A percentile compares a stretch with the other conserved stretches of the same genome.
Conservation (phyloP, 2,113 vertebrate genomes). For the Hippolais icterina region DNA sequence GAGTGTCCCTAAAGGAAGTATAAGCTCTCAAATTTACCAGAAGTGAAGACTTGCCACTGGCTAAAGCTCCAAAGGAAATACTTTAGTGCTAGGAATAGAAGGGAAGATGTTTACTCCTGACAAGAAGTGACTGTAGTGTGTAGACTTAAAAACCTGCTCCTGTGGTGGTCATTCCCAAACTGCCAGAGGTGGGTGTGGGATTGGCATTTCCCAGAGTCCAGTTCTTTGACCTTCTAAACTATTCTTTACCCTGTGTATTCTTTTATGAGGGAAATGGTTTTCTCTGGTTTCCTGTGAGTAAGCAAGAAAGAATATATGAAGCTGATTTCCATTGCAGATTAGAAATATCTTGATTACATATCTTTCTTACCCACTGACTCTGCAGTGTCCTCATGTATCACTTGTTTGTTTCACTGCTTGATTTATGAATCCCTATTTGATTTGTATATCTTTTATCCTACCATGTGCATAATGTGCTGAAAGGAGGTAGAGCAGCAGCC, state of each 20-base stretch:
- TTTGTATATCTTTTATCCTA: neutral
- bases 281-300: neutral
- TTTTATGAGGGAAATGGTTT: neutral
- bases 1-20: neutral
- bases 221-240: neutral
- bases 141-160: neutral
- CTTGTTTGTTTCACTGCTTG: neutral
- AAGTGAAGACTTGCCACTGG: neutral
- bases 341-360: neutral
- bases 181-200: neutral
- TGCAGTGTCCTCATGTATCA: neutral
- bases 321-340: neutral
- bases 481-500: neutral
- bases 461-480: neutral
- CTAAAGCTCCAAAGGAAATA: neutral
- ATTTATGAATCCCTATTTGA: neutral
- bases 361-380: neutral
- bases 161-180: neutral
- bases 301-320: neutral
- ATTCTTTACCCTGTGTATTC: neutral
- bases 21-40: neutral
- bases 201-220: neutral
- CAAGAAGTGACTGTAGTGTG: neutral
- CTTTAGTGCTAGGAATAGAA: neutral
- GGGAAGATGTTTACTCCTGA: accelerated